Percentiles rank a stretch among this genome's conserved stretches.
These are phyloP conservation scores for Coilia nasus DNA, from an alignment of 2,797 vertebrate genomes.

Conservation along the genomic window DNA sequence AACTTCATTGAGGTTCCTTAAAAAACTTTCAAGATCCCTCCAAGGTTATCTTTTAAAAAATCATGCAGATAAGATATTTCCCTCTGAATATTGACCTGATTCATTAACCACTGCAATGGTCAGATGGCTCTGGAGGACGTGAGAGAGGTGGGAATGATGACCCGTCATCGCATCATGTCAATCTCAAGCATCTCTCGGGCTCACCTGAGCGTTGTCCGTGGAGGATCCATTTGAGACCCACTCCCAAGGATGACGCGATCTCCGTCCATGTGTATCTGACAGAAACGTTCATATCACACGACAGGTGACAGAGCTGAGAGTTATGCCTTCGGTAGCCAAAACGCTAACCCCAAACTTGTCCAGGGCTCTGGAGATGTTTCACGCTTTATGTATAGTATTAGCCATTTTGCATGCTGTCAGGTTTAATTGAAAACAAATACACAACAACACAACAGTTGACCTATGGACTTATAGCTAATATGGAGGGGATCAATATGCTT, in stretches of 20 bases:
- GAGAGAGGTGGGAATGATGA: constrained; percentile 72
- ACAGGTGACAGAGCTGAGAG: neutral
- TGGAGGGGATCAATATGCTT: neutral
- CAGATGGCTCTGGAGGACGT: constrained; percentile 3
- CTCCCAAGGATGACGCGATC: constrained; percentile 32
- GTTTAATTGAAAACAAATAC: too few species aligned
- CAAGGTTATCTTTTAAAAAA: too few species aligned
- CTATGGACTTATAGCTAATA: neutral
- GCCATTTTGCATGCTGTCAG: too few species aligned
- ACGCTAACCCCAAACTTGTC: too few species aligned
- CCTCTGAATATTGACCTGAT: neutral
- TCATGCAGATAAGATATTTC: neutral
- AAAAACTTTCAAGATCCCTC: too few species aligned
- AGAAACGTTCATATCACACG: constrained; percentile 30
- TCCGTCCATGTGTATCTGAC: constrained; percentile 39
- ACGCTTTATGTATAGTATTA: too few species aligned
- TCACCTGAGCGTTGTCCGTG: constrained; percentile 69
- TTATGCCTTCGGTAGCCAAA: neutral
- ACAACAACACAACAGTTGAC: neutral
- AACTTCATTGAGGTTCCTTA: too few species aligned
- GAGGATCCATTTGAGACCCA: constrained; percentile 45
- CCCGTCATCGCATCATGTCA: constrained; percentile 59
- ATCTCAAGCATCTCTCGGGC: constrained; percentile 68
- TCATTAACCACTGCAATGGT: constrained; percentile 9
- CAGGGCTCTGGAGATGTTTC: too few species aligned